phyloP scores from a whole-genome alignment of 2,113 vertebrate genomes.

The rat (Rattus norvegicus) region GRCr8 NC_086026.1:76997001-76997500 shows the following conservation, averaged over 20 bases:
- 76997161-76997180: not conserved
- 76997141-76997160: not conserved
- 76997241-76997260: not conserved
- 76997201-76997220: not conserved
- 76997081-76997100: not conserved
- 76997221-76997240: not conserved
- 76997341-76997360: not conserved
- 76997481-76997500: rapidly evolving
- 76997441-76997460: not conserved
- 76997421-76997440: not conserved
- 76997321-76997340: not conserved
- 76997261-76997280: not conserved
- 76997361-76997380: not conserved
- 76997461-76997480: rapidly evolving
- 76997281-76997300: not conserved
- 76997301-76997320: not conserved
- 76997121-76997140: not conserved
- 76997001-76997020: not conserved
- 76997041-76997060: not conserved
- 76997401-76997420: not conserved
- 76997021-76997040: not conserved
- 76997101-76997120: not conserved
- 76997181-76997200: not conserved
- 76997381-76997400: not conserved
- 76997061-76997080: not conserved